phyloP scores from a whole-genome alignment of 92 coral and sea anemone species.

The Metridium senile region DNA sequence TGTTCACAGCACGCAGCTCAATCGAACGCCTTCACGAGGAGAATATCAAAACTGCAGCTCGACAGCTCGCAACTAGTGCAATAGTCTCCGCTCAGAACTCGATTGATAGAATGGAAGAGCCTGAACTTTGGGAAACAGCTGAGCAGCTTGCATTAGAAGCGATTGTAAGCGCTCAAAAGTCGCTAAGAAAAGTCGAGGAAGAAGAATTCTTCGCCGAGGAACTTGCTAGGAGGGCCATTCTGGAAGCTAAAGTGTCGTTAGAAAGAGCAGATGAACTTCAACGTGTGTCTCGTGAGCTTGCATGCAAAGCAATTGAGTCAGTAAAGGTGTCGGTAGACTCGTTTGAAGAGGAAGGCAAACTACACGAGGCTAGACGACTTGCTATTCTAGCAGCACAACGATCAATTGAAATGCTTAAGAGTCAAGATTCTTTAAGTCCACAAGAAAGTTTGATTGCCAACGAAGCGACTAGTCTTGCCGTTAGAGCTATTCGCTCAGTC shows the following conservation, averaged over 20 bases:
- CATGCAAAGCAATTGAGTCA: conserved; percentile 43
- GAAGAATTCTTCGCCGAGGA: conserved; percentile 30
- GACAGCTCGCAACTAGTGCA: conserved; percentile 60
- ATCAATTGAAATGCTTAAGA: conserved; percentile 15
- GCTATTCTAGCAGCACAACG: conserved; percentile 23
- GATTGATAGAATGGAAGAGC: conserved; percentile 36
- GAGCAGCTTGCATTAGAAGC: conserved; percentile 50
- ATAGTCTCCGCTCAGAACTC: conserved; percentile 60
- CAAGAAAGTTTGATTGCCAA: background rate
- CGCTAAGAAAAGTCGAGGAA: conserved; percentile 34
- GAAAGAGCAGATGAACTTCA: conserved; percentile 26
- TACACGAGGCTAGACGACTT: conserved; percentile 23
- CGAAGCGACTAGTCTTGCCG: conserved; percentile 24
- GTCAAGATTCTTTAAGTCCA: conserved; percentile 9
- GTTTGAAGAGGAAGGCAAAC: background rate
- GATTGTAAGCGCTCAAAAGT: conserved; percentile 33
- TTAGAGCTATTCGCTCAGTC: conserved; percentile 22
- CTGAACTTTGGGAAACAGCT: conserved; percentile 17
- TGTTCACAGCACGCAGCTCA: conserved; percentile 67
- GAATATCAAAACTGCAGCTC: conserved; percentile 51
- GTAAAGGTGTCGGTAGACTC: conserved; percentile 29
- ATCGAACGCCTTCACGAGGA: conserved; percentile 47
- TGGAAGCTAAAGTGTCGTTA: conserved; percentile 50
- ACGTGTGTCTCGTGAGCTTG: conserved; percentile 40
- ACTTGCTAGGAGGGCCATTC: conserved; percentile 39